Evolutionary conservation across 2,888 invertebrate genomes (phyloP).

Genomic region (Synanthedon vespiformis): DNA sequence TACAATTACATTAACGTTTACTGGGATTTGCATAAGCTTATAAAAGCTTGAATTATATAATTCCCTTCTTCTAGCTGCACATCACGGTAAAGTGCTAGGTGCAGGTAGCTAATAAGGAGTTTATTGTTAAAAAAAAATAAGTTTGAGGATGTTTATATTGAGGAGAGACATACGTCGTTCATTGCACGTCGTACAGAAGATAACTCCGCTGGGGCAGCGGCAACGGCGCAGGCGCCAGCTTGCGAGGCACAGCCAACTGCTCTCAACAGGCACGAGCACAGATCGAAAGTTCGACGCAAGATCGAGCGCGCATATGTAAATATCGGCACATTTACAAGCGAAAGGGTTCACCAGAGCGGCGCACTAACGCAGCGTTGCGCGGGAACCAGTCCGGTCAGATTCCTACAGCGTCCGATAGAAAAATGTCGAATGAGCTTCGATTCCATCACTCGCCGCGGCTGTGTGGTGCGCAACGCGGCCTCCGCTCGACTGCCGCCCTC

Average conservation of each 20-base stretch:
- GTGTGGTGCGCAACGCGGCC: constrained; percentile 62
- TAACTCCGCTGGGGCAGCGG: constrained; percentile 48
- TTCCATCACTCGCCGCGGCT: constrained; percentile 53
- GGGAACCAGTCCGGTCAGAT: constrained; percentile 76
- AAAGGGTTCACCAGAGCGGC: constrained; percentile 71
- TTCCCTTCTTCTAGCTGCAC: too few relatives aligned
- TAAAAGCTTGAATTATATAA: too few relatives aligned
- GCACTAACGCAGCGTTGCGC: constrained; percentile 67
- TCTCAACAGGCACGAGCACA: constrained; percentile 37
- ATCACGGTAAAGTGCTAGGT: background rate
- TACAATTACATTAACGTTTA: too few relatives aligned
- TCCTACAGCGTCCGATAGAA: constrained; percentile 73
- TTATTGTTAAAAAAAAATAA: background rate
- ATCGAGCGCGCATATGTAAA: constrained; percentile 69
- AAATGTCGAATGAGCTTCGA: constrained; percentile 67
- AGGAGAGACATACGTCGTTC: constrained; percentile 50
- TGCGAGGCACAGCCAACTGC: constrained; percentile 37
- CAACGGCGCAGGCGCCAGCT: constrained; percentile 25
- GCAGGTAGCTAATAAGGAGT: background rate
- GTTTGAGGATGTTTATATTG: constrained; percentile 6
- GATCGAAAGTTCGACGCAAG: constrained; percentile 70
- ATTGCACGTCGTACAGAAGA: constrained; percentile 55
- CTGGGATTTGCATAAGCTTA: too few relatives aligned
- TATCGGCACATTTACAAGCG: constrained; percentile 71
- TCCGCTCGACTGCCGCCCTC: constrained; percentile 62